Evolutionary conservation across 2,888 invertebrate genomes (phyloP).

Genomic region (Macrophya alboannulata): DNA sequence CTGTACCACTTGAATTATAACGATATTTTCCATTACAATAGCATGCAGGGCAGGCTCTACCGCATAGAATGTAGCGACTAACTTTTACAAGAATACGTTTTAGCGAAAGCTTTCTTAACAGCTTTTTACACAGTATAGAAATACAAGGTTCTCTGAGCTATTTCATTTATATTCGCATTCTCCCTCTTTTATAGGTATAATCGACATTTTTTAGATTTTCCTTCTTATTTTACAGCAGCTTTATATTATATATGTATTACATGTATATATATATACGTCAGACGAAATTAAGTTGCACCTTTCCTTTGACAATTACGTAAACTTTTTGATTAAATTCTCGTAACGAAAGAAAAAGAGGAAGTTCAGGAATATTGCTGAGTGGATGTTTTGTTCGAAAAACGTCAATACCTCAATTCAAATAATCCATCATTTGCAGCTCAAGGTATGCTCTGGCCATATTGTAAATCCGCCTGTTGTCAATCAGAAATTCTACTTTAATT

Average conservation of each 20-base stretch:
- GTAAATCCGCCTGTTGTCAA: background rate
- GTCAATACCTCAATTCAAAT: background rate
- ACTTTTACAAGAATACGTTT: conserved; percentile 46
- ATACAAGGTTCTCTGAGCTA: background rate
- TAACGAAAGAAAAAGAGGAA: background rate
- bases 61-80: background rate
- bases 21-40: conserved; percentile 47
- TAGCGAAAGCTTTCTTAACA: conserved; percentile 34
- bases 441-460: background rate
- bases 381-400: background rate
- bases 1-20: conserved; percentile 18
- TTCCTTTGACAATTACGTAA: conserved; percentile 43
- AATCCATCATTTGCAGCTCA: background rate
- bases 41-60: background rate
- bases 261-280: background rate
- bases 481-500: conserved; percentile 6
- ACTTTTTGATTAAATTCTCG: conserved; percentile 27
- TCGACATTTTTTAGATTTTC: background rate
- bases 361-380: background rate
- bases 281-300: background rate
- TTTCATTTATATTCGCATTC: conserved; percentile 14
- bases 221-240: background rate
- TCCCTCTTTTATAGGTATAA: background rate
- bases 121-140: conserved; percentile 15
- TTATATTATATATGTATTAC: background rate